A percentile compares a stretch with the other conserved stretches of the same genome.
Conservation (phyloP, 2,113 vertebrate genomes). For the Ctenodactylus gundi region DNA sequence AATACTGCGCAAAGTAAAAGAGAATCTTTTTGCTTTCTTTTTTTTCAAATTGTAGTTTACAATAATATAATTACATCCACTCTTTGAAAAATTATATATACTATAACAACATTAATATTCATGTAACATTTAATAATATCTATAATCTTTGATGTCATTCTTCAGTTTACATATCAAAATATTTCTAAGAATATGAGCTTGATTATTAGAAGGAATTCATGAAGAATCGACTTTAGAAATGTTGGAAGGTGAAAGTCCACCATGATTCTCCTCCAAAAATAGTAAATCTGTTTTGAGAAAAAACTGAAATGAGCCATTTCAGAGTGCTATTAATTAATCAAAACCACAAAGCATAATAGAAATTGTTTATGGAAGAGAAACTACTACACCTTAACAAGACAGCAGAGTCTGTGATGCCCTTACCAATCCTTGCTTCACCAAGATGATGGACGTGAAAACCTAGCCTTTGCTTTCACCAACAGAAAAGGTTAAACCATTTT, state of each 20-base stretch:
- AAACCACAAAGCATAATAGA: not conserved
- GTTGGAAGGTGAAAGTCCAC: not conserved
- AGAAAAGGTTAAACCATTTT: not conserved
- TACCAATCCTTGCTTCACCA: rapidly evolving
- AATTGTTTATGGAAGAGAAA: not conserved
- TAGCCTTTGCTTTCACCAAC: not conserved
- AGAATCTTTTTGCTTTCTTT: not conserved
- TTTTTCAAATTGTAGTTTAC: not conserved
- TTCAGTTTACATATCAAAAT: not conserved
- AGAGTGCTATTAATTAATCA: not conserved
- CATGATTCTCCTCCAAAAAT: not conserved
- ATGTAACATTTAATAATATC: not conserved
- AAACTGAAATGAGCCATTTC: not conserved
- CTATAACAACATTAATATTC: not conserved
- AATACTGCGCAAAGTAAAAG: too few relatives aligned
- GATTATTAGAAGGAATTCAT: not conserved
- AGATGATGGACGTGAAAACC: not conserved
- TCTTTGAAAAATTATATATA: not conserved
- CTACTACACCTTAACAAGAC: not conserved
- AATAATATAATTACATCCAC: not conserved
- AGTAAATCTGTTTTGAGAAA: not conserved
- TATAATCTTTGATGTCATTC: not conserved
- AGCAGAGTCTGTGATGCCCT: not conserved
- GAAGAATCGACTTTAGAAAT: not conserved
- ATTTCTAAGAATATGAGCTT: not conserved